Evolutionary conservation across 2,113 vertebrate species (phyloP), one percentile per base, ranked within the genome.

Genomic region (Nerophis ophidion): DNA sequence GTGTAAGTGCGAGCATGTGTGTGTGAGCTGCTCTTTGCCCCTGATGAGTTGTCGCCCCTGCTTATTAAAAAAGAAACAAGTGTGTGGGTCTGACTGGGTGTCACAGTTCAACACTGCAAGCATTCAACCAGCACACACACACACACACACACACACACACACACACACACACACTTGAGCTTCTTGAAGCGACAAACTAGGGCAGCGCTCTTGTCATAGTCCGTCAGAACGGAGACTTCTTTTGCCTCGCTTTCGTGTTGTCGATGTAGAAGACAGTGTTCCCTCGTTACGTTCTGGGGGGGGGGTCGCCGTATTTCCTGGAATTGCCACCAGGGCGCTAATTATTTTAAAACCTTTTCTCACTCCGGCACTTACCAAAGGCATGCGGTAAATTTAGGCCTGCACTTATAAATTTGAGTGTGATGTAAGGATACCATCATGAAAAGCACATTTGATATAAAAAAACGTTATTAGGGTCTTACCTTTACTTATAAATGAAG

Each of bases 131-230:
- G 50, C 65, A 64, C 44, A 54, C 38, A 54, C 57, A 64, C 57
- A 15, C 53, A 36, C 44, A 40, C 42, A 17, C 57, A 54, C 45
- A 35, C 50, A 45, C 49, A 34, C 60, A 35, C 60, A 47, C 62
- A 57, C 52, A 19, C 33, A 14, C 59, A 67, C 59, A 19, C 68
- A 80, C 63, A 61, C 67, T 17, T 60, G 65, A 74, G 78, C 36
- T 64, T 81, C 68, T 68, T 79, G 73, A 74, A 80, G 74, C 65
- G 53, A 81, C 80, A 81, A 85, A 81, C 81, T 78, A 81, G 80
- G 76, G 75, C 80, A 81, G 67, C 64, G 60, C 72, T 82, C 62
- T 63, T 75, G 83, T 84, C 79, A 76, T 50, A 65, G 65, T 57
- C 63, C 81, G 76, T 82, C 76, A 74, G 65, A 73, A 66, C 63